Evolutionary conservation across 2,797 vertebrate genomes (phyloP).

Genomic region (Urocyon cinereoargenteus): DNA sequence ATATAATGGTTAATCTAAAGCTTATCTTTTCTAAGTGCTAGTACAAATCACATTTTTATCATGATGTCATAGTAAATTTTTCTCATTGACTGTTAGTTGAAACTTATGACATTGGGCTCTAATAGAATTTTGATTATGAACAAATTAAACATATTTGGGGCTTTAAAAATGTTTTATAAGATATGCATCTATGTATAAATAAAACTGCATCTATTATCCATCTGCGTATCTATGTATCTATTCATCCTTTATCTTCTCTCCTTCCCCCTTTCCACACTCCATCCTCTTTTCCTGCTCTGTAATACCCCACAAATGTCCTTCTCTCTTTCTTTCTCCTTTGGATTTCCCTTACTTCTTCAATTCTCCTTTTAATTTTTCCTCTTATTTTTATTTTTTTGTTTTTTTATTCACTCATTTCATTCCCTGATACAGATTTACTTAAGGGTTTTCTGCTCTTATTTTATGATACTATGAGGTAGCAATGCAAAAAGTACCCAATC

Average conservation of each 20-base stretch:
- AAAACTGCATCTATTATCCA: neutral
- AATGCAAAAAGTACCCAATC: neutral
- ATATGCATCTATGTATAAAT: neutral
- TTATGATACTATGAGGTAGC: neutral
- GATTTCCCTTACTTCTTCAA: neutral
- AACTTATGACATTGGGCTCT: neutral
- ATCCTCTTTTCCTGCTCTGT: neutral
- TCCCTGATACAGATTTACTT: neutral
- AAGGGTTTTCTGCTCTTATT: neutral
- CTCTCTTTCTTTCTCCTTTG: neutral
- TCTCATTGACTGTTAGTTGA: neutral
- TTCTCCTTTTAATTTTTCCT: neutral
- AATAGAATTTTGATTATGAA: constrained; percentile 1
- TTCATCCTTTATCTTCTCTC: neutral
- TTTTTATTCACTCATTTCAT: neutral
- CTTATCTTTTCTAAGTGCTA: neutral
- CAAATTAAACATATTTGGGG: neutral
- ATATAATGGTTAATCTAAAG: neutral
- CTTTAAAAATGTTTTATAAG: neutral
- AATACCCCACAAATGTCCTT: neutral
- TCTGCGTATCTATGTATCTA: neutral
- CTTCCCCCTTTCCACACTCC: fast-evolving
- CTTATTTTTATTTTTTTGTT: neutral
- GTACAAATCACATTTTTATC: neutral
- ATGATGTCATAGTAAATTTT: neutral